Conservation (phyloP, 2,888 invertebrate species). For the Camponotus fellah region DNA sequence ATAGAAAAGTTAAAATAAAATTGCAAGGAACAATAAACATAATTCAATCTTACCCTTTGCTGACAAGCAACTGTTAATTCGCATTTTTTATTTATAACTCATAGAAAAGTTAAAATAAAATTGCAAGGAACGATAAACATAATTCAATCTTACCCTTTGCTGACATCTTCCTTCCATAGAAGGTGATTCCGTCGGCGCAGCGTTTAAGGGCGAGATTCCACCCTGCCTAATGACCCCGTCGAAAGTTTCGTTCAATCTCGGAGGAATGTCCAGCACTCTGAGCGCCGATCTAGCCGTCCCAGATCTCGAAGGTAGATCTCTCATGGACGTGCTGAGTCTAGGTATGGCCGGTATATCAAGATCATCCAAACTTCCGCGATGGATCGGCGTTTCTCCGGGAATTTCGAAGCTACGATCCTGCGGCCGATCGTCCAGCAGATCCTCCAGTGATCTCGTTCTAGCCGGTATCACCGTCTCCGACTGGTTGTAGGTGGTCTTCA, state of each 20-base stretch:
- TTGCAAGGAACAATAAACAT: neutral
- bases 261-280: conserved; percentile 76
- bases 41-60: conserved; percentile 37
- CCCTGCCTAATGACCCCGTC: conserved; percentile 79
- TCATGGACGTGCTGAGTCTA: conserved; percentile 80
- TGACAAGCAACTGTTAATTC: neutral
- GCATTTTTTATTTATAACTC: neutral
- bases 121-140: neutral
- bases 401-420: conserved; percentile 82
- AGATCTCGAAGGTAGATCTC: conserved; percentile 78
- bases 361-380: conserved; percentile 81
- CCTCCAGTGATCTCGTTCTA: conserved; percentile 90
- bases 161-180: conserved; percentile 31
- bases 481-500: conserved; percentile 86
- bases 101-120: neutral
- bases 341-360: conserved; percentile 83
- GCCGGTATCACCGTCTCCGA: conserved; percentile 87
- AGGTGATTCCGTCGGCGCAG: conserved; percentile 75
- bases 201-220: conserved; percentile 77
- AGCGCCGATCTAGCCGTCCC: conserved; percentile 72
- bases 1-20: neutral
- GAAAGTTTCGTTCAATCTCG: conserved; percentile 80
- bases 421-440: conserved; percentile 88
- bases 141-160: conserved; percentile 37
- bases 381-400: conserved; percentile 78